Base-by-base conservation (phyloP, 1,140 invertebrate species). In the Cydia amplana region DNA sequence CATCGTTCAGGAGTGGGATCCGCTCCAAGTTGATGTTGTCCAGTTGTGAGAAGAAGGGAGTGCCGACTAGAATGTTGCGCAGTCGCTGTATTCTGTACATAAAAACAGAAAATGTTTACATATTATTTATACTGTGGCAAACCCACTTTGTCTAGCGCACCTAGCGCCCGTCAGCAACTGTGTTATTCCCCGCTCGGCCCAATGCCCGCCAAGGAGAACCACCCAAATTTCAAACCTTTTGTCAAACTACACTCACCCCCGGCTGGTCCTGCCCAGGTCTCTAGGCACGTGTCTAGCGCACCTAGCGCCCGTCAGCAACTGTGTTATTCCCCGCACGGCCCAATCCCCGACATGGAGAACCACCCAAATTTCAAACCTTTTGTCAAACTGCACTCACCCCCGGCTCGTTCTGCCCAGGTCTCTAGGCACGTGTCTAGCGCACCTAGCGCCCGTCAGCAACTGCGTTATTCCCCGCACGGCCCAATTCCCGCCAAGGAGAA, bases 181-280 rank as follows among this genome's bases (percentile, higher is more conserved):
- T 2, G 89, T 85, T 2, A 93, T 87, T 89, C 95, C 80, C 88
- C 93, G 49, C 76, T 93, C 85, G 0, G 91, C 93, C 87, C 89
- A 91, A 73, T 93, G 93, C 1, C 90, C 96, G 6, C 96, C 96
- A 1, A 98, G 91, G 4, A 98, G 92, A 43, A 95, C 95, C 95
- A 98, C 97, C 98, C 98, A 99, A 2, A 97, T 97, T 91, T 99
- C 98, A n/a, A n/a, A n/a, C n/a, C n/a, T n/a, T n/a, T n/a, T n/a
- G n/a, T n/a, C n/a, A n/a, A n/a, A n/a, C n/a, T n/a, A n/a, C n/a
- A n/a, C n/a, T n/a, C n/a, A n/a, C n/a, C n/a, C n/a, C n/a, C n/a
- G n/a, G n/a, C n/a, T n/a, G n/a, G n/a, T n/a, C n/a, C n/a, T n/a
- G n/a, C n/a, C n/a, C n/a, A n/a, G 60, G 12, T 36, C 65, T 18